Percentiles rank a stretch among this genome's conserved stretches.
phyloP scores from a whole-genome alignment of 2,888 invertebrate genomes.

The Pseudolycoriella hygida region DNA sequence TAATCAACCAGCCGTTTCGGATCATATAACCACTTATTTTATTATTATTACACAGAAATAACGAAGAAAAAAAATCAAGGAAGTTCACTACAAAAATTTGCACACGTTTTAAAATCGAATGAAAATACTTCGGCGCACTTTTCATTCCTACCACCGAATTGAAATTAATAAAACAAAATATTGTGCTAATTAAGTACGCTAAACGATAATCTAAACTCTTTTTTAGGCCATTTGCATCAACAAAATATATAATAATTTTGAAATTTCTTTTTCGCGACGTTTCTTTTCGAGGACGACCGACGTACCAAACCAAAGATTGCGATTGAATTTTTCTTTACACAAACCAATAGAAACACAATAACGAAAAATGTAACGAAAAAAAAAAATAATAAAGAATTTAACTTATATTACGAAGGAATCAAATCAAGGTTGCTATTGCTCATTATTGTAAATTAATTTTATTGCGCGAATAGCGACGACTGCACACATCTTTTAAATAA shows the following conservation, averaged over 20 bases:
- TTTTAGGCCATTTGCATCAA: not conserved
- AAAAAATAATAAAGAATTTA: not conserved
- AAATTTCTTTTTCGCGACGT: not conserved
- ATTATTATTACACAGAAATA: not conserved
- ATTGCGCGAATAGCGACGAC: not conserved
- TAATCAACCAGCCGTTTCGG: not conserved
- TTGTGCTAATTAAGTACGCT: not conserved
- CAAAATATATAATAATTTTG: not conserved
- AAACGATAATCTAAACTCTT: not conserved
- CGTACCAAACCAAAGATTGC: not conserved
- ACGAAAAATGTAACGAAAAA: not conserved
- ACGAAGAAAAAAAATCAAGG: not conserved
- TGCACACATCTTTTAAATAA: not conserved
- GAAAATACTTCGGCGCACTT: not conserved
- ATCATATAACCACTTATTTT: not conserved
- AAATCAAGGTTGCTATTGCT: not conserved
- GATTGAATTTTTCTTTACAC: not conserved
- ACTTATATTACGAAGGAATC: not conserved
- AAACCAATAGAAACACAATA: not conserved
- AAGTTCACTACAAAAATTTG: not conserved
- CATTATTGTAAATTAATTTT: not conserved
- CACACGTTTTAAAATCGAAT: too few relatives aligned
- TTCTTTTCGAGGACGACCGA: not conserved
- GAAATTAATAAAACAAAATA: not conserved
- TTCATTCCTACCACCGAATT: not conserved